Percentiles rank a stretch among this genome's conserved stretches.
phyloP scores from a whole-genome alignment of 2,888 invertebrate species.

The Digitonthophagus gazella region DNA sequence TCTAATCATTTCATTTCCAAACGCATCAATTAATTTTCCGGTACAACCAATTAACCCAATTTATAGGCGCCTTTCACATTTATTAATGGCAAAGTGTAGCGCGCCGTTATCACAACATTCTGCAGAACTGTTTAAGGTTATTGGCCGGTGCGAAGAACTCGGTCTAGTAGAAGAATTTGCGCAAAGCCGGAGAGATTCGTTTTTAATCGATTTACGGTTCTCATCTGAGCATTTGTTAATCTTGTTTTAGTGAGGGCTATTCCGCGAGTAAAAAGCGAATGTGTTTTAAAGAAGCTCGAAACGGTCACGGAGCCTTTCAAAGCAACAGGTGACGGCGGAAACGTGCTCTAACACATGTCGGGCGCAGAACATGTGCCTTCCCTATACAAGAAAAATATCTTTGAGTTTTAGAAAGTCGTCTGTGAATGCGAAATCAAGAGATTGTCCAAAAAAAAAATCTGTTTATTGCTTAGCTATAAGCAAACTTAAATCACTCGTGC shows the following conservation, averaged over 20 bases:
- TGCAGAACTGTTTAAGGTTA: not conserved
- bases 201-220: not conserved
- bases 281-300: not conserved
- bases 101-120: not conserved
- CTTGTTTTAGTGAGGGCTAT: not conserved
- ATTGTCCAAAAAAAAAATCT: not conserved
- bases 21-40: not conserved
- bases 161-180: not conserved
- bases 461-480: not conserved
- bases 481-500: not conserved
- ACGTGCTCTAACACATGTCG: not conserved
- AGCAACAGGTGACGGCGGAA: not conserved
- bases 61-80: not conserved
- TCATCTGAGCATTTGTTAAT: not conserved
- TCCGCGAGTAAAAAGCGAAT: not conserved
- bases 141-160: not conserved
- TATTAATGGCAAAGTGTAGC: not conserved
- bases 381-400: not conserved
- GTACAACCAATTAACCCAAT: not conserved
- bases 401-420: not conserved
- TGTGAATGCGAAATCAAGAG: not conserved
- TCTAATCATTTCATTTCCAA: not conserved
- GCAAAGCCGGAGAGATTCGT: not conserved
- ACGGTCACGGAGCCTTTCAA: not conserved
- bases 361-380: not conserved